These are phyloP conservation scores for Cherax destructor DNA, from an alignment of 1,140 invertebrate species.

Conservation along the genomic window DNA sequence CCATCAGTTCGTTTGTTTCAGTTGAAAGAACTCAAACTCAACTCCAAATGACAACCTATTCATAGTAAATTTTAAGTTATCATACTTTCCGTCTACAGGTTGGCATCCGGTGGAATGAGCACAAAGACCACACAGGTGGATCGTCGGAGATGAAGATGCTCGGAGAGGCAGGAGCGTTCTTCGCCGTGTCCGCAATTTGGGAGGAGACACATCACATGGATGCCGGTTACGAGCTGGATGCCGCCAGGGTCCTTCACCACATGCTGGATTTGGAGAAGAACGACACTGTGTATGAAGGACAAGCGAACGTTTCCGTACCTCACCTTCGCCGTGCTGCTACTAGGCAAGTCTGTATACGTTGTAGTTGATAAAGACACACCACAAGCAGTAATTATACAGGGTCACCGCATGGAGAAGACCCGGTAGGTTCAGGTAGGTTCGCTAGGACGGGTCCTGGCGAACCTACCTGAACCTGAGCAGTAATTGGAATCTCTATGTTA, in stretches of 20 bases:
- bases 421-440: no score
- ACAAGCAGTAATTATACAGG: no score
- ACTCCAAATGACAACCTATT: no score
- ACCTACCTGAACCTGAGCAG: no score
- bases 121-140: slow-evolving; percentile 75
- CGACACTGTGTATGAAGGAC: slow-evolving; percentile 16
- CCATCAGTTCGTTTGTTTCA: no score
- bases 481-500: no score
- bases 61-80: not conserved
- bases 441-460: no score
- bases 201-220: slow-evolving; percentile 75
- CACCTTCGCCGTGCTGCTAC: slow-evolving; percentile 60
- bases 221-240: slow-evolving; percentile 76
- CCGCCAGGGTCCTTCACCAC: slow-evolving; percentile 72
- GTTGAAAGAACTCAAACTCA: no score
- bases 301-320: slow-evolving; percentile 25
- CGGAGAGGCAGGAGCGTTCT: slow-evolving; percentile 75
- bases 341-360: slow-evolving; percentile 32
- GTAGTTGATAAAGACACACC: no score
- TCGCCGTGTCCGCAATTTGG: slow-evolving; percentile 74
- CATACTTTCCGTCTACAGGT: slow-evolving; percentile 67
- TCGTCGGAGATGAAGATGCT: slow-evolving; percentile 75
- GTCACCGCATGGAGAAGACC: no score
- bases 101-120: slow-evolving; percentile 74
- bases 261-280: slow-evolving; percentile 67